Conservation (phyloP, 2,113 vertebrate genomes). For the Hystrix brachyura region DNA sequence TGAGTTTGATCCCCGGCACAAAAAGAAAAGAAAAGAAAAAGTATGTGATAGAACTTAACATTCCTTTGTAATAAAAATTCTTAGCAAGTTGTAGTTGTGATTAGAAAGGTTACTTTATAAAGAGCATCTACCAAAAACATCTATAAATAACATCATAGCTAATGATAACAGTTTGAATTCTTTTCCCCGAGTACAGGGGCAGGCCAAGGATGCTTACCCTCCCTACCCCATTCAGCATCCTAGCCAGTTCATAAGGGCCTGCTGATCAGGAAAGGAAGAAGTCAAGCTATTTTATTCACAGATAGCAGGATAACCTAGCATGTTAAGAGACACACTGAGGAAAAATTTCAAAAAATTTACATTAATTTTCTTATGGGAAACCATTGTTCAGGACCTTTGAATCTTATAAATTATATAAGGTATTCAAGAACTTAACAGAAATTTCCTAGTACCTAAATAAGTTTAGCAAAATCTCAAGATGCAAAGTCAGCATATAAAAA, state of each 20-base stretch:
- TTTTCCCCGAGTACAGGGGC: neutral
- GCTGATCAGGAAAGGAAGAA: conserved; percentile 14
- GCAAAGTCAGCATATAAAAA: neutral
- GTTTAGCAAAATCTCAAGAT: neutral
- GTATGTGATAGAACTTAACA: neutral
- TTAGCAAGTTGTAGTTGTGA: neutral
- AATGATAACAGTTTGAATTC: neutral
- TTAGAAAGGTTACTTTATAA: neutral
- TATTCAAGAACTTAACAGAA: neutral
- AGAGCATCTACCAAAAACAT: neutral
- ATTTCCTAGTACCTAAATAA: neutral
- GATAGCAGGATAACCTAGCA: neutral
- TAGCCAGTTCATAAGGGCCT: neutral
- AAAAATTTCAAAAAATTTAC: neutral
- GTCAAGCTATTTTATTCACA: neutral
- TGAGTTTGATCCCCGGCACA: too few relatives aligned
- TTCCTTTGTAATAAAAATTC: neutral
- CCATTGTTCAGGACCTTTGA: neutral
- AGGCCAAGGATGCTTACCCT: neutral
- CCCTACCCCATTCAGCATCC: neutral
- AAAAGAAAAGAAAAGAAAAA: neutral
- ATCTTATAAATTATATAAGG: neutral
- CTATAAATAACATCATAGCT: neutral
- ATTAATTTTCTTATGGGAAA: neutral
- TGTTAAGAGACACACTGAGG: neutral